A percentile compares a stretch with the other conserved stretches of the same genome.
Conservation (phyloP, 2,797 vertebrate species). For the Microchirus variegatus region DNA sequence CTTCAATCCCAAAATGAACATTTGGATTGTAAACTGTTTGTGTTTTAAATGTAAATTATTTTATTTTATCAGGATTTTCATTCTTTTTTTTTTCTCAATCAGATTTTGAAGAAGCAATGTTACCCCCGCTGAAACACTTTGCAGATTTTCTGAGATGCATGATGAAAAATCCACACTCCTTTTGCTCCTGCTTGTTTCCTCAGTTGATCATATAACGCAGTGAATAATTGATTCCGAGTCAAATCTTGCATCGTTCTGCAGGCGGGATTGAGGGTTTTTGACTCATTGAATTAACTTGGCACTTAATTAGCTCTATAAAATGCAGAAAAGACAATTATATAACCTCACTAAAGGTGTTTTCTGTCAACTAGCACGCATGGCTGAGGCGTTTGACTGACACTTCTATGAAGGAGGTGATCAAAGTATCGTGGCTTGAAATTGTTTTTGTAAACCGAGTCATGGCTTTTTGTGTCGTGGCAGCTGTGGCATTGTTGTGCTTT, state of each 20-base stretch:
- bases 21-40: conserved; percentile 33
- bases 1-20: neutral
- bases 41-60: conserved; percentile 7
- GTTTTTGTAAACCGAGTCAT: neutral
- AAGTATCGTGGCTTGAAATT: neutral
- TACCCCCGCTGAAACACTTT: conserved; percentile 50
- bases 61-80: conserved; percentile 6
- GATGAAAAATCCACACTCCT: conserved; percentile 39
- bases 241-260: conserved; percentile 13
- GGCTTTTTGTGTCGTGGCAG: neutral
- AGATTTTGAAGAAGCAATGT: conserved; percentile 24
- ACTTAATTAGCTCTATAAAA: conserved; percentile 34
- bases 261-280: neutral
- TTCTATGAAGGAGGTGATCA: no score
- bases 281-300: conserved; percentile 42
- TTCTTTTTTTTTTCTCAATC: conserved; percentile 8
- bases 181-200: conserved; percentile 53
- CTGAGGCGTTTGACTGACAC: conserved; percentile 15
- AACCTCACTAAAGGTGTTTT: conserved; percentile 28
- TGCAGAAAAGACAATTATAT: conserved; percentile 32
- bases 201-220: conserved; percentile 52
- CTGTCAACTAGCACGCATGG: conserved; percentile 23
- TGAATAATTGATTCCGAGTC: conserved; percentile 41
- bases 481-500: neutral
- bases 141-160: conserved; percentile 49